phyloP scores from a whole-genome alignment of 2,113 vertebrate species.

The Dicaeum eximium region DNA sequence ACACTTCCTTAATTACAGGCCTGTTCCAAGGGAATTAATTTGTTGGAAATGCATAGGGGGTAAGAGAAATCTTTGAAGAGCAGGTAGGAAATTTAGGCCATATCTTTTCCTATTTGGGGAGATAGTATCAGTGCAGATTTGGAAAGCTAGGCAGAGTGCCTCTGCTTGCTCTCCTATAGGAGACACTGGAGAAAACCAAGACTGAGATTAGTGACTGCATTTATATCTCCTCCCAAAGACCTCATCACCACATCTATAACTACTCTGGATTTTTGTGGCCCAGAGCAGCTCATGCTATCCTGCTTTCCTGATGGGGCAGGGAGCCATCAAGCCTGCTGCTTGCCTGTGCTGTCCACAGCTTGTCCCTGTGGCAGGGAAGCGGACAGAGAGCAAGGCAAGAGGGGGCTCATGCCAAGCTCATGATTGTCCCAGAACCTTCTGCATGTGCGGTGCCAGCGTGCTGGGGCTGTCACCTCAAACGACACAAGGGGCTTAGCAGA shows the following conservation, averaged over 20 bases:
- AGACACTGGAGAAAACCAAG: background rate
- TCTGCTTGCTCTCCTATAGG: background rate
- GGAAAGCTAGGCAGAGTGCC: background rate
- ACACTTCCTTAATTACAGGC: slow-evolving; percentile 65
- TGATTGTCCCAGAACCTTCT: background rate
- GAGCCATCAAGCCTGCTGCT: background rate
- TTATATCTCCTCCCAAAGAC: background rate
- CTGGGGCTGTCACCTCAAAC: background rate
- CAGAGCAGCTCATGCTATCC: background rate
- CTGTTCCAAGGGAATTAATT: slow-evolving; percentile 51
- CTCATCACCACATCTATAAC: background rate
- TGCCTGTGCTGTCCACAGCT: background rate
- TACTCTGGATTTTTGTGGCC: background rate
- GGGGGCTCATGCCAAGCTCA: background rate
- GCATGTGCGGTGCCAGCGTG: background rate
- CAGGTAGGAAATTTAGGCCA: background rate
- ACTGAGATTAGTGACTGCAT: background rate
- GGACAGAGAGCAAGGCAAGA: background rate
- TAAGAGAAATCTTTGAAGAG: background rate
- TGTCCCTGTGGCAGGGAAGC: background rate
- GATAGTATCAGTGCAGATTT: background rate
- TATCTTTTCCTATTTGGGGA: background rate
- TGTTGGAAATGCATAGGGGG: background rate
- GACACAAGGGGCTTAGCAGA: background rate
- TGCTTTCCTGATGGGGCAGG: background rate